Evolutionary conservation across 2,797 vertebrate genomes (phyloP).

Genomic region (Morelia viridis): DNA sequence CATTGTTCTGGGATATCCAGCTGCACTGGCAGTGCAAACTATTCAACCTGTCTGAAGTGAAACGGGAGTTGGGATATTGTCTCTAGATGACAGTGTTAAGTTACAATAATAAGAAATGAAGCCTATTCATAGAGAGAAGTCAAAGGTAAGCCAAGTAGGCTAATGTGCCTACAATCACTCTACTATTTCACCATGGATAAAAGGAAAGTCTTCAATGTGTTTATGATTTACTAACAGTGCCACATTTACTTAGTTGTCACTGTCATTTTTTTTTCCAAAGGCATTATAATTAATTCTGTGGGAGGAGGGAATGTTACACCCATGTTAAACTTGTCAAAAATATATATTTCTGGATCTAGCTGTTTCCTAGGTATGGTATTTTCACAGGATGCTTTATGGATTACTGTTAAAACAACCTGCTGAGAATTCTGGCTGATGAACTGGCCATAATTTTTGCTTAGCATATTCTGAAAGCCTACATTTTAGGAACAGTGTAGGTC

Average conservation of each 20-base stretch:
- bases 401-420: background rate
- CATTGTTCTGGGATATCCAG: constrained; percentile 28
- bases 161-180: constrained; percentile 47
- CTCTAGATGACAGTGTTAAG: constrained; percentile 52
- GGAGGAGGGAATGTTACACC: constrained; percentile 32
- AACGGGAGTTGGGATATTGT: constrained; percentile 66
- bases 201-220: constrained; percentile 50
- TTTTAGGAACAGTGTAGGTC: background rate
- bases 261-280: constrained; percentile 45
- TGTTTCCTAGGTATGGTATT: background rate
- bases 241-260: constrained; percentile 56
- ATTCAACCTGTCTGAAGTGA: constrained; percentile 26
- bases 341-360: constrained; percentile 46
- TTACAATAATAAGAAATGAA: constrained; percentile 71
- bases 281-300: constrained; percentile 45
- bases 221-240: constrained; percentile 56
- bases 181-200: constrained; percentile 61
- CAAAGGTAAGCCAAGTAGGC: constrained; percentile 61
- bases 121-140: constrained; percentile 59
- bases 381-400: constrained; percentile 38
- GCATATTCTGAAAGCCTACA: background rate
- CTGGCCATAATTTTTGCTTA: background rate
- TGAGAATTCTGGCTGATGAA: background rate
- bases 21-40: constrained; percentile 43
- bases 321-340: constrained; percentile 36